Percentiles rank a stretch among this genome's conserved stretches.
Evolutionary conservation across 2,888 invertebrate species (phyloP).

Genomic region (Axea sp.): DNA sequence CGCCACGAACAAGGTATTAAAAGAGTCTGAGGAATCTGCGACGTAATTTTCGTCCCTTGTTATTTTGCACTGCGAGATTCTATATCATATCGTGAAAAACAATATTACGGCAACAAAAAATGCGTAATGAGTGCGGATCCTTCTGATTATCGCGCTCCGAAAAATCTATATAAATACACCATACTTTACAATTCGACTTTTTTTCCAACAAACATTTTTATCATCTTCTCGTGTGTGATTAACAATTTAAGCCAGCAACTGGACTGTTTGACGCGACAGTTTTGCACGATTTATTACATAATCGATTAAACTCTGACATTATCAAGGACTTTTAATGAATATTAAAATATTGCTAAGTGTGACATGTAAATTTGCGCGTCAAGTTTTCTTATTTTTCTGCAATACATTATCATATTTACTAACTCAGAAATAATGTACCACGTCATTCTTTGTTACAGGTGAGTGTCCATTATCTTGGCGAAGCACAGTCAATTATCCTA

Average conservation of each 20-base stretch:
- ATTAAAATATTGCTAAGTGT: slow-evolving; percentile 10
- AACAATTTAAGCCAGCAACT: too few relatives aligned
- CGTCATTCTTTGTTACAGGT: too few relatives aligned
- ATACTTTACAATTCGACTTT: too few relatives aligned
- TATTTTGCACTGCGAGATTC: slow-evolving; percentile 28
- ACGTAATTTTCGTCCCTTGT: slow-evolving; percentile 49
- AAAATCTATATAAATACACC: slow-evolving; percentile 38
- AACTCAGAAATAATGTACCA: too few relatives aligned
- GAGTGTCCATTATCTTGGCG: too few relatives aligned
- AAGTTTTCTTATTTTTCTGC: slow-evolving; percentile 32
- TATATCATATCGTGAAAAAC: slow-evolving; percentile 37
- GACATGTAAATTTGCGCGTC: slow-evolving; percentile 38
- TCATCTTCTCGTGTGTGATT: too few relatives aligned
- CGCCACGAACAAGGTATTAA: slow-evolving; percentile 64
- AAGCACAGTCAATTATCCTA: too few relatives aligned
- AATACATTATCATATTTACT: too few relatives aligned
- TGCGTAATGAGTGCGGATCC: slow-evolving; percentile 32
- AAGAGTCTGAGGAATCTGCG: slow-evolving; percentile 44
- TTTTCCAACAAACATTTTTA: too few relatives aligned
- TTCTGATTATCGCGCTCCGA: slow-evolving; percentile 33
- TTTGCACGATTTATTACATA: slow-evolving; percentile 38
- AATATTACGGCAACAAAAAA: slow-evolving; percentile 32
- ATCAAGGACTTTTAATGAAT: slow-evolving; percentile 25
- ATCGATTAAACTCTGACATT: slow-evolving; percentile 36
- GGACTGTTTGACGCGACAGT: slow-evolving; percentile 14